These are phyloP conservation scores for Cheilosia urbana DNA, from an alignment of 2,888 invertebrate species.

Conservation along the genomic window DNA sequence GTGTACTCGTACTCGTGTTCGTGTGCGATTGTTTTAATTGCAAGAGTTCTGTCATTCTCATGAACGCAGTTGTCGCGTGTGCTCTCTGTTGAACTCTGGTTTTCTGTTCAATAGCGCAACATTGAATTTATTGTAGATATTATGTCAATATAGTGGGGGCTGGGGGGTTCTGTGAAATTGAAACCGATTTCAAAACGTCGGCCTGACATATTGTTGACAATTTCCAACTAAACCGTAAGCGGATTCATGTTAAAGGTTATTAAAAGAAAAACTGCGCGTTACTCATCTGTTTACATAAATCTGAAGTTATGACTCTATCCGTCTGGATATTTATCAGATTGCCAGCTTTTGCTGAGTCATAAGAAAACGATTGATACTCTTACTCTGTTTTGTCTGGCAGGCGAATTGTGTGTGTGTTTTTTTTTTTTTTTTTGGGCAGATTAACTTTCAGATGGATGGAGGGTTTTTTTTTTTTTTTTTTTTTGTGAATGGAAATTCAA, in stretches of 20 bases:
- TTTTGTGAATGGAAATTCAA: not conserved
- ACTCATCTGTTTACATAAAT: constrained; percentile 16
- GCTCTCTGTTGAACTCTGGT: constrained; percentile 48
- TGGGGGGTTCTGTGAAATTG: constrained; percentile 20
- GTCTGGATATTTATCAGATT: constrained; percentile 30
- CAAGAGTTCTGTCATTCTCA: constrained; percentile 37
- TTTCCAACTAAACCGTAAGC: not conserved
- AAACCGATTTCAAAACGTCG: constrained; percentile 45
- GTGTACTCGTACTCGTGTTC: constrained; percentile 12
- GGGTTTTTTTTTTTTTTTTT: not conserved
- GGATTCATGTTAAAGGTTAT: not conserved
- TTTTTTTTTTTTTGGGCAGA: not conserved
- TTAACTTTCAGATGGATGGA: not conserved
- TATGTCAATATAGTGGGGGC: not conserved
- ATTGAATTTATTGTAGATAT: constrained; percentile 55
- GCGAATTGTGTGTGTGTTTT: too few species aligned
- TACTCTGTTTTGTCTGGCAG: not conserved
- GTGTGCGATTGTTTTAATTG: constrained; percentile 51
- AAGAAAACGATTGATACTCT: not conserved
- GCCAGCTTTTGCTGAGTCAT: constrained; percentile 14
- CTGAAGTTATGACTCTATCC: constrained; percentile 12
- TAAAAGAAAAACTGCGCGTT: not conserved
- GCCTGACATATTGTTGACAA: not conserved
- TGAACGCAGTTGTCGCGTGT: constrained; percentile 26
- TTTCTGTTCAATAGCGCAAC: constrained; percentile 32